phyloP scores from a whole-genome alignment of 2,797 vertebrate genomes.

The Sitta carolinensis region DNA sequence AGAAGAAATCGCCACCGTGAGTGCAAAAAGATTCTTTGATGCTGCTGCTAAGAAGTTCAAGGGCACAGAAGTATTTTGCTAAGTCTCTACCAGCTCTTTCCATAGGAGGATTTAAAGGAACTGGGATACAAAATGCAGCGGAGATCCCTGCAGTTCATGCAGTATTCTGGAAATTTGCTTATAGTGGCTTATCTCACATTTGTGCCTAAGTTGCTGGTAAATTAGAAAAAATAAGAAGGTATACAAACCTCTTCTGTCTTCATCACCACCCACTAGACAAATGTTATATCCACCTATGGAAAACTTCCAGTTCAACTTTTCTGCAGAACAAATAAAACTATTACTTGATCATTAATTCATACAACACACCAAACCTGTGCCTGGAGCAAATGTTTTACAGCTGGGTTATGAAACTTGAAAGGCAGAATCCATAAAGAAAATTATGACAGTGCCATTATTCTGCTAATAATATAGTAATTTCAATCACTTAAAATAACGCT shows the following conservation, averaged over 20 bases:
- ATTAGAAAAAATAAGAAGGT: background rate
- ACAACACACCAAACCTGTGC: background rate
- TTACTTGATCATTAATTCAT: background rate
- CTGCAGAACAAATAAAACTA: background rate
- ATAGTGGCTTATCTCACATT: background rate
- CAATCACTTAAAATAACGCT: background rate
- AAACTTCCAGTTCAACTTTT: background rate
- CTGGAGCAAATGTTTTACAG: background rate
- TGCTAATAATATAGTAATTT: background rate
- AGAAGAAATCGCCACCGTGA: accelerated
- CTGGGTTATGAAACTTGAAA: background rate
- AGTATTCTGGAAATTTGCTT: background rate
- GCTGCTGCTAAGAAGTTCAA: background rate
- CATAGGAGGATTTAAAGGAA: background rate
- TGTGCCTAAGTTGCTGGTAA: background rate
- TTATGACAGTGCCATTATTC: background rate
- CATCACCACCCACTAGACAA: background rate
- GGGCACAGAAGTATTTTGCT: background rate
- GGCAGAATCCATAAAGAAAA: background rate
- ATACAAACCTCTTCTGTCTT: background rate
- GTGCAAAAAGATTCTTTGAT: background rate
- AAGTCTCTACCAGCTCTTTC: background rate
- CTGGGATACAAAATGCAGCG: background rate
- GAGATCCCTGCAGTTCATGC: background rate
- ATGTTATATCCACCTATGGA: background rate